These are phyloP conservation scores for Chlorodrepanis virens DNA, from an alignment of 2,113 vertebrate species.

Conservation along the genomic window DNA sequence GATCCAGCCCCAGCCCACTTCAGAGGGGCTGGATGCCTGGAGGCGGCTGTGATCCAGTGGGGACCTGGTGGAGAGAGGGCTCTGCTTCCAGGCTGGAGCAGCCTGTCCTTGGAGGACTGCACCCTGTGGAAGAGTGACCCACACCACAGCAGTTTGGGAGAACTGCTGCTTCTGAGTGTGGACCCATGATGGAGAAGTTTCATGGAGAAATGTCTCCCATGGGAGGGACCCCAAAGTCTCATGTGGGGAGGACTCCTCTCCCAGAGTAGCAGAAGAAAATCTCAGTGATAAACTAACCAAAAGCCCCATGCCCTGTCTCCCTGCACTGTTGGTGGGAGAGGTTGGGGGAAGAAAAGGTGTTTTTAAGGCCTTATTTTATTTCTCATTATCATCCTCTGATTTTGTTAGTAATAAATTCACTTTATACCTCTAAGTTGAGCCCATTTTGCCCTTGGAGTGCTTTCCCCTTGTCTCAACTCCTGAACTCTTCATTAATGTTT, in stretches of 20 bases:
- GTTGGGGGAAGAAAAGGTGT: neutral
- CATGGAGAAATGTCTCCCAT: fast-evolving
- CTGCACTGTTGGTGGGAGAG: fast-evolving
- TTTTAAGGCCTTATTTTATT: neutral
- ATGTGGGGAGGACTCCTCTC: neutral
- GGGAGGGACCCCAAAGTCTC: neutral
- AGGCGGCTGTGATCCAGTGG: neutral
- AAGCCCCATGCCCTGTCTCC: neutral
- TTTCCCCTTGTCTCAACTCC: neutral
- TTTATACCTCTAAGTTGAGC: neutral
- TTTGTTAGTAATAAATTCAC: neutral
- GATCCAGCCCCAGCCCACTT: neutral
- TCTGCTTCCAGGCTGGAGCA: no score
- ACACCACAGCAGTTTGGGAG: fast-evolving
- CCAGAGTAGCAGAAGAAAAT: neutral
- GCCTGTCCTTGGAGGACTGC: neutral
- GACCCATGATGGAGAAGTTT: neutral
- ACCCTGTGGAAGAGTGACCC: fast-evolving
- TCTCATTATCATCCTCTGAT: neutral
- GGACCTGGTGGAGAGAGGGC: neutral
- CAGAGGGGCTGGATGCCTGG: fast-evolving
- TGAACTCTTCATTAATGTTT: neutral
- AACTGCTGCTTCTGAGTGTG: neutral
- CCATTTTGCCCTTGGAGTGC: neutral
- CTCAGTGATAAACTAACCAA: no score